Conservation (phyloP, 35 echinoderm and acorn worm species). For the Ophiothrix spiculata region DNA sequence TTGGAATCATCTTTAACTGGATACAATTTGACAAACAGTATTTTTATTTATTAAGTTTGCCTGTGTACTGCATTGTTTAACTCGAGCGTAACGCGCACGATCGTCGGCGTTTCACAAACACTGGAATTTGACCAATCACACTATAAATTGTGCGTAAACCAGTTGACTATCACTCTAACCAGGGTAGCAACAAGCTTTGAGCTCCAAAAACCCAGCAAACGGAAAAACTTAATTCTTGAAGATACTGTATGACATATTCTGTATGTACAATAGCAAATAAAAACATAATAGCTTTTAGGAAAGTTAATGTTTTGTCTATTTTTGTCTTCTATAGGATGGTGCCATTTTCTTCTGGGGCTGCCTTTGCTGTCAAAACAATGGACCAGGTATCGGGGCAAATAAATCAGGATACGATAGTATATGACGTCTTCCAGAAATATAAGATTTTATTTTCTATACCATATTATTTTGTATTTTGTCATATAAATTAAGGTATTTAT, state of each 20-base stretch:
- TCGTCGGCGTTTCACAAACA: too few relatives aligned
- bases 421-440: too few relatives aligned
- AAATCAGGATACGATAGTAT: conserved; percentile 17
- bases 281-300: neutral
- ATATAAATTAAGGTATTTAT: too few relatives aligned
- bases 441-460: too few relatives aligned
- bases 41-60: too few relatives aligned
- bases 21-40: too few relatives aligned
- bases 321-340: conserved; percentile 7
- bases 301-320: neutral
- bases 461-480: too few relatives aligned
- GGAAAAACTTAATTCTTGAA: neutral
- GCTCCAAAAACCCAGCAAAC: neutral
- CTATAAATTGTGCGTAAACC: too few relatives aligned
- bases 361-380: conserved; percentile 5
- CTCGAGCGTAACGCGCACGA: too few relatives aligned
- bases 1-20: too few relatives aligned
- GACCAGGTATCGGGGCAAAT: neutral
- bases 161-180: neutral
- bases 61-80: too few relatives aligned
- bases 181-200: neutral
- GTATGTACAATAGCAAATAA: neutral
- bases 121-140: too few relatives aligned
- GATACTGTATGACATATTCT: neutral
- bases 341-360: conserved; percentile 5